These are phyloP conservation scores for Idaea aversata DNA, from an alignment of 2,888 invertebrate genomes.

Conservation along the genomic window DNA sequence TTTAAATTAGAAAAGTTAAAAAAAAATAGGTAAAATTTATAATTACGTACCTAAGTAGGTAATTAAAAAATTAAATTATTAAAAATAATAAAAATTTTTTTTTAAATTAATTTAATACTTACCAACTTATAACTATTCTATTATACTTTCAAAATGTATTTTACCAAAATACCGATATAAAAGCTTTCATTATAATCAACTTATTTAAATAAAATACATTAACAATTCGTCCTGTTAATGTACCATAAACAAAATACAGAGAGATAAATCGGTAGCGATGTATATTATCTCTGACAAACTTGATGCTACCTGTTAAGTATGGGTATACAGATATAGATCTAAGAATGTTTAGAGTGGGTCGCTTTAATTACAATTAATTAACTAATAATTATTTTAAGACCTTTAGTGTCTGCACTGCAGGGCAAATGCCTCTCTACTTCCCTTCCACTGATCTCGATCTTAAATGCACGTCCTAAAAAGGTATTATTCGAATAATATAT, in stretches of 20 bases:
- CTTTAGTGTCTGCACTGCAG: too few relatives aligned
- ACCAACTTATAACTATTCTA: neutral
- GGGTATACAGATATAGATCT: constrained; percentile 42
- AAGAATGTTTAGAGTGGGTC: constrained; percentile 23
- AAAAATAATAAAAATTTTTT: too few relatives aligned
- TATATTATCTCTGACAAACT: constrained; percentile 55
- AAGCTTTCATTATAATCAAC: neutral
- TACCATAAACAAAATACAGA: constrained; percentile 1
- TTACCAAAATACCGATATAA: neutral
- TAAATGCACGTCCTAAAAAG: too few relatives aligned
- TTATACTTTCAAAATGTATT: neutral
- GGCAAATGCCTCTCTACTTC: too few relatives aligned
- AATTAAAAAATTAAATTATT: too few relatives aligned
- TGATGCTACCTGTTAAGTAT: constrained; percentile 68
- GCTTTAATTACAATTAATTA: neutral
- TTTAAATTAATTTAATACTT: too few relatives aligned
- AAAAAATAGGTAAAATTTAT: too few relatives aligned
- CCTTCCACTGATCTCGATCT: too few relatives aligned
- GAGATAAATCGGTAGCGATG: constrained; percentile 7
- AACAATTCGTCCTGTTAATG: constrained; percentile 1
- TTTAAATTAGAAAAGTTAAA: too few relatives aligned
- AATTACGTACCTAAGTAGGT: too few relatives aligned
- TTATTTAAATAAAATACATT: neutral
- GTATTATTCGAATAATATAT: too few relatives aligned
- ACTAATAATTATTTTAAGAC: neutral